phyloP scores from a whole-genome alignment of 2,113 vertebrate species.

The Desmodus rotundus region DNA sequence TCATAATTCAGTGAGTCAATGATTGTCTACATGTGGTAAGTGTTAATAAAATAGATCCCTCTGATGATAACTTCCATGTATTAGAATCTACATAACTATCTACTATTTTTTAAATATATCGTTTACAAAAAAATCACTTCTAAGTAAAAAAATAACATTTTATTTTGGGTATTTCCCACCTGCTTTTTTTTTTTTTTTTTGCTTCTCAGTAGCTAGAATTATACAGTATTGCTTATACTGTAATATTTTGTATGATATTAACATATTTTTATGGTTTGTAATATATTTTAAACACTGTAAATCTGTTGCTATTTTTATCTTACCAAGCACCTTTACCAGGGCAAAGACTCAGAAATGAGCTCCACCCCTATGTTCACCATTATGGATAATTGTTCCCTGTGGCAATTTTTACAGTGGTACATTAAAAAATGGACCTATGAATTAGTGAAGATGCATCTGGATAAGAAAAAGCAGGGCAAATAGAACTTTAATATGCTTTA shows the following conservation, averaged over 20 bases:
- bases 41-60: background rate
- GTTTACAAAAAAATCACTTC: background rate
- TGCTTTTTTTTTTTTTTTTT: background rate
- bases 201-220: background rate
- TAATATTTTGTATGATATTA: background rate
- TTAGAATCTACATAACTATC: background rate
- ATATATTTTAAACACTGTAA: background rate
- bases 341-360: background rate
- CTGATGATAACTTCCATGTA: rapidly evolving
- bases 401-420: background rate
- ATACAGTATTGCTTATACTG: background rate
- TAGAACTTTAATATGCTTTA: background rate
- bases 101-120: background rate
- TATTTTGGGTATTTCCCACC: background rate
- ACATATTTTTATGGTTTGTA: background rate
- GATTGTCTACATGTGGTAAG: background rate
- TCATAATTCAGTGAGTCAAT: background rate
- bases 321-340: background rate
- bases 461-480: background rate
- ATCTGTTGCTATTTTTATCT: background rate
- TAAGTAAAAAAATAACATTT: background rate
- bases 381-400: background rate
- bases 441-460: background rate
- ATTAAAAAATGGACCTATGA: background rate
- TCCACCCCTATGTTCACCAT: background rate